A percentile compares a stretch with the other conserved stretches of the same genome.
These are phyloP conservation scores for Crypturellus undulatus DNA, from an alignment of 2,113 vertebrate genomes.

Conservation along the genomic window DNA sequence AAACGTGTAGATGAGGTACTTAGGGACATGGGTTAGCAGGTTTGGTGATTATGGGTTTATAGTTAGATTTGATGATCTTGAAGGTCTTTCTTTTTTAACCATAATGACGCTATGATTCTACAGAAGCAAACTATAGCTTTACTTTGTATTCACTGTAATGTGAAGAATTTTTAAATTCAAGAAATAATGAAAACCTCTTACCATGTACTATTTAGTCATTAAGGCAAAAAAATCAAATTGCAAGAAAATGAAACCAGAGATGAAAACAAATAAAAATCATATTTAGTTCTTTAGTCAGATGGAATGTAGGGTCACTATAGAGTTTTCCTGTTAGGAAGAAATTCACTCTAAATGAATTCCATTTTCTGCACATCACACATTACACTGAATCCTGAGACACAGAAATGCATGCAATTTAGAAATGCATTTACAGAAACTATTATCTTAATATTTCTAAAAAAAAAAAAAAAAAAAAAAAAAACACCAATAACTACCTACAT, in stretches of 20 bases:
- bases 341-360: neutral
- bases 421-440: neutral
- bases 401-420: neutral
- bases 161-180: too few relatives aligned
- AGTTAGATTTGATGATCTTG: too few relatives aligned
- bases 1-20: too few relatives aligned
- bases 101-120: too few relatives aligned
- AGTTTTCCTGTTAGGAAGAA: neutral
- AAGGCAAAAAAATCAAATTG: neutral
- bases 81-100: too few relatives aligned
- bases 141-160: too few relatives aligned
- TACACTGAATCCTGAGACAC: neutral
- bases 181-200: too few relatives aligned
- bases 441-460: neutral
- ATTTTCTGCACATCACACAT: accelerated
- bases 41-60: too few relatives aligned
- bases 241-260: neutral
- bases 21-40: too few relatives aligned
- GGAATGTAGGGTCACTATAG: neutral
- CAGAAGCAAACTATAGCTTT: too few relatives aligned
- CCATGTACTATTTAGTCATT: too few relatives aligned
- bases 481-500: neutral
- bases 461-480: too few relatives aligned
- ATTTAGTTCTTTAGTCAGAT: neutral
- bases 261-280: neutral